A percentile compares a stretch with the other conserved stretches of the same genome.
These are phyloP conservation scores for Notechis scutatus DNA, from an alignment of 2,113 vertebrate species.

Conservation along the genomic window DNA sequence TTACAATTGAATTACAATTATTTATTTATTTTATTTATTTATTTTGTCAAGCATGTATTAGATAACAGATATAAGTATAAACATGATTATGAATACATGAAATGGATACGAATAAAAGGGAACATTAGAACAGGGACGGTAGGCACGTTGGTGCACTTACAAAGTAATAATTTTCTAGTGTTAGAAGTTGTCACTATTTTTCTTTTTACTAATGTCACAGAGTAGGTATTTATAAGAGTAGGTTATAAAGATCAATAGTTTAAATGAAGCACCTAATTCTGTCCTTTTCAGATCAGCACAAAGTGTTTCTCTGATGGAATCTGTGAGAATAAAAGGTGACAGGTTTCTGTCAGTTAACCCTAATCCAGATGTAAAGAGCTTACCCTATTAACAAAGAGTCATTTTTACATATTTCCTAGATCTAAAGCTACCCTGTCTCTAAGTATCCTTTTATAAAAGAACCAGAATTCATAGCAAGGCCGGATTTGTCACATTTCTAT, in stretches of 20 bases:
- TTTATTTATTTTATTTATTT: too few relatives aligned
- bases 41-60: too few relatives aligned
- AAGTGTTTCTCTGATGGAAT: slow-evolving; percentile 59
- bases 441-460: slow-evolving; percentile 53
- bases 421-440: slow-evolving; percentile 65
- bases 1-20: neutral
- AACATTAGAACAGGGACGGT: too few relatives aligned
- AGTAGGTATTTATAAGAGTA: slow-evolving; percentile 71
- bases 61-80: too few relatives aligned
- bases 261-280: slow-evolving; percentile 72
- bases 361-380: slow-evolving; percentile 73
- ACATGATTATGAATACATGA: too few relatives aligned
- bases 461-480: slow-evolving; percentile 55
- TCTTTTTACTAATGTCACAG: slow-evolving; percentile 70
- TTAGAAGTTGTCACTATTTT: slow-evolving; percentile 62
- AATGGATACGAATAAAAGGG: too few relatives aligned
- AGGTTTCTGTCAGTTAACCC: slow-evolving; percentile 65
- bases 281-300: slow-evolving; percentile 62
- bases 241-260: slow-evolving; percentile 72
- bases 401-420: slow-evolving; percentile 64
- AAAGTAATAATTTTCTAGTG: slow-evolving; percentile 64
- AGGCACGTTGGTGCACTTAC: neutral
- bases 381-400: slow-evolving; percentile 68
- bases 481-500: slow-evolving; percentile 47
- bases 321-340: slow-evolving; percentile 60